Evolutionary conservation across 2,113 vertebrate species (phyloP), one percentile per base, ranked within the genome.

Genomic region (Laticauda colubrina): DNA sequence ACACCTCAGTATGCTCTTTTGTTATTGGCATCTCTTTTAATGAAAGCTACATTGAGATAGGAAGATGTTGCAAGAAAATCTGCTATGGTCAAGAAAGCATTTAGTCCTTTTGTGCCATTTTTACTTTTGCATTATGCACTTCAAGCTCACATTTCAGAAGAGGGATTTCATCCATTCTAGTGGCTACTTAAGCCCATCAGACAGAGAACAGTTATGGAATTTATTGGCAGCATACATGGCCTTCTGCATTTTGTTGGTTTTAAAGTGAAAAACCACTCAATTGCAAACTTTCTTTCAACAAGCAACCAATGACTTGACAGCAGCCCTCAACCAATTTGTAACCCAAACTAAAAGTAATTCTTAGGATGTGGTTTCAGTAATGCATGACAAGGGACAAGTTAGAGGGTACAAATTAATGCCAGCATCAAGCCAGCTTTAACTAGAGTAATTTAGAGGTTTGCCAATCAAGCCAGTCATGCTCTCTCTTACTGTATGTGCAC

Each of bases 401-500:
- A 48, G 85, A 1, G 1, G 5, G 39, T 89, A 14, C 3, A 20
- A 88, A 92, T 57, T 91, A 24, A 64, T 92, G 12, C 53, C 56
- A 59, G 29, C 90, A 3, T 56, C 92, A 94, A 89, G 9, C 55
- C 54, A 59, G 29, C 89, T 2, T 57, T 93, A 94, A 89, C 20
- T 56, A 53, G 53, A 93, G 53, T 26, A 88, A 91, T 48, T 88
- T 81, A 51, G 34, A n/a, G 57, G 61, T 0, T 0, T 92, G 51
- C n/a, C 0, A 2, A 7, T 14, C n/a, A 57, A 48, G 69, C 29
- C 92, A 89, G 29, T 51, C 12, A 43, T 92, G 92, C 94, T 54
- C 2, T 94, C 45, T 89, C 94, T 91, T 88, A 11, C 24, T 61
- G n/a, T 56, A 56, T 5, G 93, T 48, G 87, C 94, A 93, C 95